Conservation (phyloP, 2,797 vertebrate genomes). For the Anabacerthia variegaticeps region DNA sequence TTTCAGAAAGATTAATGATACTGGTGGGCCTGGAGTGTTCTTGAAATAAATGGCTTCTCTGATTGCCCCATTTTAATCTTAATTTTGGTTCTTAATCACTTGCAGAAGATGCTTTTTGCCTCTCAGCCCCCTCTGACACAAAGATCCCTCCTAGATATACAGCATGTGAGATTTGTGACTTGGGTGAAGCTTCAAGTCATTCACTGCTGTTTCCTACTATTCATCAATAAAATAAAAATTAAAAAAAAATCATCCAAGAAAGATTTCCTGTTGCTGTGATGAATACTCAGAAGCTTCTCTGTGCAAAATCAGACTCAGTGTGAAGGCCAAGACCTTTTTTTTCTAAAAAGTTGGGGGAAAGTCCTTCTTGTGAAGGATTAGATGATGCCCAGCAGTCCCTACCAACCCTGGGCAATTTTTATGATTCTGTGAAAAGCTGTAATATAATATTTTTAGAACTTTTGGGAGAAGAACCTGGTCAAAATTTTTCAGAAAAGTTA, state of each 20-base stretch:
- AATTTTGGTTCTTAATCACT: neutral
- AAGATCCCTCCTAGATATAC: neutral
- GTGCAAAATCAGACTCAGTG: neutral
- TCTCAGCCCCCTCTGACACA: neutral
- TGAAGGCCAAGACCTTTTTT: neutral
- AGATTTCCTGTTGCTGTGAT: neutral
- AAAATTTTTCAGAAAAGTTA: neutral
- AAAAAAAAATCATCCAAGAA: neutral
- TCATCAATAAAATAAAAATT: neutral
- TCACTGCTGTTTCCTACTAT: neutral
- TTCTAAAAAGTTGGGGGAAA: accelerated
- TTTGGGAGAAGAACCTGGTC: neutral
- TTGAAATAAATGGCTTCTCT: neutral
- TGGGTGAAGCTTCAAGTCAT: neutral
- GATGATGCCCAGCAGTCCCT: neutral
- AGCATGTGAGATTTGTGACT: neutral
- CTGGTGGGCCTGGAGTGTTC: neutral
- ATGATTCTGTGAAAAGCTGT: neutral
- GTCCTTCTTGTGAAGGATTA: neutral
- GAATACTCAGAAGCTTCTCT: neutral
- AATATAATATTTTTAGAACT: neutral
- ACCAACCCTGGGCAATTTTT: neutral
- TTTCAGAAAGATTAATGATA: neutral
- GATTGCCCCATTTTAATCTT: neutral
- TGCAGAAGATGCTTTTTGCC: neutral